Evolutionary conservation across 2,888 invertebrate species (phyloP), one percentile per base, ranked within the genome.

Genomic region (Reticulitermes lucifugus): DNA sequence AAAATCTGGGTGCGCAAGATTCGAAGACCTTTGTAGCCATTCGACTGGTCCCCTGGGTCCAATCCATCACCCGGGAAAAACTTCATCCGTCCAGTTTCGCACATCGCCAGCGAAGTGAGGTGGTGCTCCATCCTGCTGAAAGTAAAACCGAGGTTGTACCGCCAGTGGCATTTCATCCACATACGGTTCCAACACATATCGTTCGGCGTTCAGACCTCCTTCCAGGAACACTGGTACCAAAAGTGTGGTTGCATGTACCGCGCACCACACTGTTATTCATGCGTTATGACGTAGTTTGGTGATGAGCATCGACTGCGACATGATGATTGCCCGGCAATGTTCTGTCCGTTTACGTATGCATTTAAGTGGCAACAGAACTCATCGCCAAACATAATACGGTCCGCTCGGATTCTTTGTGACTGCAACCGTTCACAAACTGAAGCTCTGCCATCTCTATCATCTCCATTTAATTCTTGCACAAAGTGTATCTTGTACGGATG

Each of bases 121-220:
- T 10, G 70, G 70, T 21, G 70, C 70, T 70, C 71, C n/a, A n/a
- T 71, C 71, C n/a, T 71, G 2, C n/a, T 71, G 71, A n/a, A 71
- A 71, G 71, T 71, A 70, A 10, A 70, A 70, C 70, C 70, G 10
- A 10, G 7, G 70, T 21, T 22, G 22, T 70, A 22, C n/a, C 7
- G 71, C n/a, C 2, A 71, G 71, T 22, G 71, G 71, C 71, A 71
- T 71, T 35, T 35, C 35, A 35, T 35, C 35, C 35, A 0, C 35
- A 4, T 35, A 35, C 35, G 2, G 35, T 35, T n/a, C 71, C 71
- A 71, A 71, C n/a, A 71, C 71, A 71, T 71, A 71, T 29, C 12
- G 3, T 71, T 71, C 71, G n/a, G 25, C n/a, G 3, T 71, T 71
- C 12, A 71, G 12, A 7, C 12, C 71, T 2, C 6, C 71, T 71